Base-by-base conservation (phyloP, 2,113 vertebrate species). In the Dasyornis broadbenti region DNA sequence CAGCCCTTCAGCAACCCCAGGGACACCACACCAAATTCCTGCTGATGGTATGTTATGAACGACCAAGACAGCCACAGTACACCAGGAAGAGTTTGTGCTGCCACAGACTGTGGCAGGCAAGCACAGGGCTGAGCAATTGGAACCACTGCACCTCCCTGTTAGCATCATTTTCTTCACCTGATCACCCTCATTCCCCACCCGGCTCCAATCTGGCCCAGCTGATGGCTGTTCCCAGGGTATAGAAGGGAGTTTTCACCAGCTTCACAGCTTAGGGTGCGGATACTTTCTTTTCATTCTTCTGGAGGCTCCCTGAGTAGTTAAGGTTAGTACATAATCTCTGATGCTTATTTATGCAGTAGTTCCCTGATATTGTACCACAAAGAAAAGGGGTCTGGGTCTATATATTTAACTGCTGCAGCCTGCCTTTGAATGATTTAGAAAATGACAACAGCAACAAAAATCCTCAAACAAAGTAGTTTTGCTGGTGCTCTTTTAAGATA, bases 201-300 rank as follows among this genome's bases (percentile, higher is more conserved):
- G 10, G 31, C 52, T 68, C 52, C n/a, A 45, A 0, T 5, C 39
- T 49, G 31, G 12, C 47, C 18, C 76, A 70, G 61, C 40, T 82
- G 69, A 59, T 22, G 7, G 1, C 21, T 26, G 8, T 21, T 66
- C 22, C 27, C 12, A 4, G 42, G 6, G 9, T 28, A 31, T 10
- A 37, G 3, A 28, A 37, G 23, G 31, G 0, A 22, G 16, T 15
- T 65, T 57, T n/a, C n/a, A n/a, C 12, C 14, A 27, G 13, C 1
- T 5, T 22, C 17, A 28, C 2, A 20, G 5, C 3, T 24, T 18
- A n/a, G 2, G 7, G 0, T 0, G 3, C 2, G 8, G 5, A 6
- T 5, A 5, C n/a, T n/a, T n/a, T n/a, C n/a, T 65, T 37, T 50
- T 18, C 2, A 1, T 50, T 4, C 1, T 39, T 75, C 2, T 0